Conservation (phyloP, 2,888 invertebrate species). For the Apodemia duryi region DNA sequence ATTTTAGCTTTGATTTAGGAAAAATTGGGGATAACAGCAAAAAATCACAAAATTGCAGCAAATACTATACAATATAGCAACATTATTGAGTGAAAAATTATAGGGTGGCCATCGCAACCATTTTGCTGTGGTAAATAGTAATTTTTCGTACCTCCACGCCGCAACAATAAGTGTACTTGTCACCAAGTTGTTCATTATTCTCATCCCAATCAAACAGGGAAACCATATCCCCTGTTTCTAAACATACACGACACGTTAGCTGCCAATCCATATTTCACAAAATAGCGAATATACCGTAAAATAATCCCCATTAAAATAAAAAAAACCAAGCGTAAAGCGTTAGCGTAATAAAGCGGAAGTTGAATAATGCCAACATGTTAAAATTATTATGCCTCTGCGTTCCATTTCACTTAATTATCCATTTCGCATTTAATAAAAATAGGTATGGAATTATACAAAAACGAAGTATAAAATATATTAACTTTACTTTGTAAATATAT, state of each 20-base stretch:
- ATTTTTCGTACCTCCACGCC: conserved; percentile 73
- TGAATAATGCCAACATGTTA: conserved; percentile 48
- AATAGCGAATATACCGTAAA: conserved; percentile 30
- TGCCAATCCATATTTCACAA: conserved; percentile 72
- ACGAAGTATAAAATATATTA: not conserved
- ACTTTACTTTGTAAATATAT: too few species aligned
- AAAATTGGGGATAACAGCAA: conserved; percentile 67
- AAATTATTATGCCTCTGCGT: conserved; percentile 30
- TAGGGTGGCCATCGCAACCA: conserved; percentile 79
- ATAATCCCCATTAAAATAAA: conserved; percentile 37
- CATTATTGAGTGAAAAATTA: conserved; percentile 71
- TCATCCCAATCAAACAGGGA: conserved; percentile 77
- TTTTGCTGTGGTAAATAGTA: conserved; percentile 53
- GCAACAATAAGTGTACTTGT: conserved; percentile 72
- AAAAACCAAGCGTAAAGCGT: conserved; percentile 37
- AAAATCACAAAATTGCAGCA: conserved; percentile 56
- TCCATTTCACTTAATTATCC: conserved; percentile 34
- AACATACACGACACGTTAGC: conserved; percentile 73
- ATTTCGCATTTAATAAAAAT: too few species aligned
- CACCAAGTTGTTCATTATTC: conserved; percentile 75
- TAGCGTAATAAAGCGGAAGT: conserved; percentile 54
- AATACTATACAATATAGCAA: conserved; percentile 70
- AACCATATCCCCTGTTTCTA: conserved; percentile 75
- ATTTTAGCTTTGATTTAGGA: conserved; percentile 28
- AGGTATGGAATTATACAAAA: too few species aligned